Conservation (phyloP, 2,113 vertebrate genomes). For the Hippotragus niger region DNA sequence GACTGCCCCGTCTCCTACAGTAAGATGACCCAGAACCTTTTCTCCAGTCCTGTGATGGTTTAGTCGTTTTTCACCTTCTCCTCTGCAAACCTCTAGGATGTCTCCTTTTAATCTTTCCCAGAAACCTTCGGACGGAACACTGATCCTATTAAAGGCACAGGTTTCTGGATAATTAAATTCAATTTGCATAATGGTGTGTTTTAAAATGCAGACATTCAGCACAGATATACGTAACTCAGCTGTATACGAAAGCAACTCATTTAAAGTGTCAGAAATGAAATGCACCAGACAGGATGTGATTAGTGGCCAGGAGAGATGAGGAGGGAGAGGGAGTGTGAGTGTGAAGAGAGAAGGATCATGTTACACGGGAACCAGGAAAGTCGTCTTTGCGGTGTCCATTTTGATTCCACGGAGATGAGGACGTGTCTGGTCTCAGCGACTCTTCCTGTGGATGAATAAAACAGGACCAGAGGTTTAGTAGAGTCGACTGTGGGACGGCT, state of each 20-base stretch:
- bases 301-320: neutral
- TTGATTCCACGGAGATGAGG: neutral
- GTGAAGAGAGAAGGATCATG: neutral
- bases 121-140: neutral
- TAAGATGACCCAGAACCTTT: neutral
- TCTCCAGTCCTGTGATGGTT: neutral
- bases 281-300: neutral
- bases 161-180: neutral
- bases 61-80: neutral
- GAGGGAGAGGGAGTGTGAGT: too few relatives aligned
- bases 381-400: accelerated
- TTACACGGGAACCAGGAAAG: neutral
- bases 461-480: neutral
- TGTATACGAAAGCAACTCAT: neutral
- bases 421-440: accelerated
- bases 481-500: neutral
- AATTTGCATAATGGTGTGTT: neutral
- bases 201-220: neutral
- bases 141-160: neutral
- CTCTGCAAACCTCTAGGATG: neutral
- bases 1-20: accelerated
- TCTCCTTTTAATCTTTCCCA: neutral
- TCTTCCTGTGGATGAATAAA: neutral
- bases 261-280: neutral
- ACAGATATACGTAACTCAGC: accelerated